phyloP scores from a whole-genome alignment of 2,797 vertebrate species.

The Sylvia borin region DNA sequence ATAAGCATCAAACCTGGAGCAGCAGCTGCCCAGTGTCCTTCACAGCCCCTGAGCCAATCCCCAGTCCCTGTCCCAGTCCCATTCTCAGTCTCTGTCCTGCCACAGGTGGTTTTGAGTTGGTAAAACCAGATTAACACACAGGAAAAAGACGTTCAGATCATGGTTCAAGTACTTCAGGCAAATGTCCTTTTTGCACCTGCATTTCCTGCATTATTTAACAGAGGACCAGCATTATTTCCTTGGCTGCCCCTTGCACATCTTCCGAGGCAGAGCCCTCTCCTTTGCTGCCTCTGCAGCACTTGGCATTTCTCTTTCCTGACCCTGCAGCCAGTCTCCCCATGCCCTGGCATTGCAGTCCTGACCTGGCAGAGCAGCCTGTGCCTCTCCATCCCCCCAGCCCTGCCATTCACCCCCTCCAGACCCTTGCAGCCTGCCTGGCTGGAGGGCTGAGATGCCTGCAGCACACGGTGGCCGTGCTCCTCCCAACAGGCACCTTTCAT shows the following conservation, averaged over 20 bases:
- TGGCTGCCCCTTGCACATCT: not conserved
- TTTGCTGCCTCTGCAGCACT: not conserved
- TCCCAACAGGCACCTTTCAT: constrained; percentile 45
- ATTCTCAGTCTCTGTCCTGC: not conserved
- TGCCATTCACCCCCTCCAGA: not conserved
- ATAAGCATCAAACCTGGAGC: rapidly evolving
- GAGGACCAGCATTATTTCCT: not conserved
- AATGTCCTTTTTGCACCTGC: not conserved
- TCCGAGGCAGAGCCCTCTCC: rapidly evolving
- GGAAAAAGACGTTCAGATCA: not conserved
- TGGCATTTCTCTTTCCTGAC: rapidly evolving
- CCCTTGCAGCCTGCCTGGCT: not conserved
- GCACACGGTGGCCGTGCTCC: not conserved
- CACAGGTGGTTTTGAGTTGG: not conserved
- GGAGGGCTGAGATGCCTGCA: not conserved
- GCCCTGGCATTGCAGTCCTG: not conserved
- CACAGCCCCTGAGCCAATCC: rapidly evolving
- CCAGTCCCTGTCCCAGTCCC: not conserved
- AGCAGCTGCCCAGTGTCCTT: not conserved
- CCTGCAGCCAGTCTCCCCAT: rapidly evolving
- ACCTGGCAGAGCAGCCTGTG: not conserved
- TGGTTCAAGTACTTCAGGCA: not conserved
- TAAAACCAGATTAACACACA: not conserved
- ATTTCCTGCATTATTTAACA: not conserved
- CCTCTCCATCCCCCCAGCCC: not conserved